phyloP scores from a whole-genome alignment of 2,797 vertebrate species.

The Choloepus didactylus region DNA sequence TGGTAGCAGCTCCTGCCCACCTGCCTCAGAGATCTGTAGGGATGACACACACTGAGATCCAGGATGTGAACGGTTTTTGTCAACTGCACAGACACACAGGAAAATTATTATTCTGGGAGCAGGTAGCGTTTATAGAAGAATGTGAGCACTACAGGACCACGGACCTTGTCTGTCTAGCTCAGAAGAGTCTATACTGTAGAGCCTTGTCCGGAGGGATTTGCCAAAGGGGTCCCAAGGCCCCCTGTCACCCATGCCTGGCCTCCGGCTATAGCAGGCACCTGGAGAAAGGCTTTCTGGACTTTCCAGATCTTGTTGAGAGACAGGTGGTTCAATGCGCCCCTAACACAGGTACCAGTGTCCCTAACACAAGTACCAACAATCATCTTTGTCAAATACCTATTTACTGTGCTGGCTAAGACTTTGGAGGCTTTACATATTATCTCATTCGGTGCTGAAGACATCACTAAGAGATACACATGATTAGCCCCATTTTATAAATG shows the following conservation, averaged over 20 bases:
- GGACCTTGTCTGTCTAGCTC: background rate
- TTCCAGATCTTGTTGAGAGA: background rate
- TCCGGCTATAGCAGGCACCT: background rate
- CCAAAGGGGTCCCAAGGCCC: background rate
- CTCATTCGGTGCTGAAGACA: background rate
- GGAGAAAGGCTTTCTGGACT: background rate
- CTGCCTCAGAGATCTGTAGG: background rate
- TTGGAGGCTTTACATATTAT: background rate
- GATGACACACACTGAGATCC: background rate
- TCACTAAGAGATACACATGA: background rate
- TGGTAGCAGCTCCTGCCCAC: background rate
- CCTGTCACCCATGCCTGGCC: background rate
- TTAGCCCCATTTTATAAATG: conserved; percentile 1
- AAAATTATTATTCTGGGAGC: background rate
- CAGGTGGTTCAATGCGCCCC: background rate
- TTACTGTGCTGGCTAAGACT: background rate
- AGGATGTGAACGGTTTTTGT: background rate
- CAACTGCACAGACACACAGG: background rate
- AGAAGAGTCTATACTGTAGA: background rate
- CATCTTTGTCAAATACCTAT: background rate
- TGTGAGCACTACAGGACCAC: background rate
- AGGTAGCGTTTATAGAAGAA: background rate
- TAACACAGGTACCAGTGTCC: no score
- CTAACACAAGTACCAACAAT: no score
- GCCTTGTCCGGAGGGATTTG: background rate